Percentiles rank a stretch among this genome's conserved stretches.
These are phyloP conservation scores for Abrostola triplasia DNA, from an alignment of 2,888 invertebrate genomes.

Conservation along the genomic window DNA sequence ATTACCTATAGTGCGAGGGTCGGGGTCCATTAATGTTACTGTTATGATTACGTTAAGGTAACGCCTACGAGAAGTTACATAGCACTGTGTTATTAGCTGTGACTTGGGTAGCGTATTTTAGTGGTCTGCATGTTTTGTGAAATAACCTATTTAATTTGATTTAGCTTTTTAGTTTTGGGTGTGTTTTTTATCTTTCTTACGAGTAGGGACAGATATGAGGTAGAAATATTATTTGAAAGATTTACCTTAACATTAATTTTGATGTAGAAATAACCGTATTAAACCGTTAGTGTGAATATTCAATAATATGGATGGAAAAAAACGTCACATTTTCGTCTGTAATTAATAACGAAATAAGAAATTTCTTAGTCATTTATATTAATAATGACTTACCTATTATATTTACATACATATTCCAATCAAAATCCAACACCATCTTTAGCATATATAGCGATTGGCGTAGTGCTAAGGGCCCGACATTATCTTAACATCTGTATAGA, in stretches of 20 bases:
- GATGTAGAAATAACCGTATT: no score
- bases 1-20: constrained; percentile 6
- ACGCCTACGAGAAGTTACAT: constrained; percentile 40
- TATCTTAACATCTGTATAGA: constrained; percentile 5
- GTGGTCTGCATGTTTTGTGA: neutral
- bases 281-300: no score
- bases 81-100: constrained; percentile 25
- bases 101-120: constrained; percentile 22
- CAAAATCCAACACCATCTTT: neutral
- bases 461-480: neutral
- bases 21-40: constrained; percentile 13
- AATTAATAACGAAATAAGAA: no score
- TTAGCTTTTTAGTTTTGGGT: no score
- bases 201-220: no score
- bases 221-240: no score
- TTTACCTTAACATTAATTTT: no score
- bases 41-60: constrained; percentile 1
- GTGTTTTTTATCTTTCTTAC: no score
- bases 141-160: no score
- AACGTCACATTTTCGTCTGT: no score
- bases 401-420: neutral
- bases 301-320: no score
- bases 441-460: neutral
- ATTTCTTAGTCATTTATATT: no score
- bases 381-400: neutral